These are phyloP conservation scores for Yponomeuta plumbellus DNA, from an alignment of 2,888 invertebrate species.

Conservation along the genomic window DNA sequence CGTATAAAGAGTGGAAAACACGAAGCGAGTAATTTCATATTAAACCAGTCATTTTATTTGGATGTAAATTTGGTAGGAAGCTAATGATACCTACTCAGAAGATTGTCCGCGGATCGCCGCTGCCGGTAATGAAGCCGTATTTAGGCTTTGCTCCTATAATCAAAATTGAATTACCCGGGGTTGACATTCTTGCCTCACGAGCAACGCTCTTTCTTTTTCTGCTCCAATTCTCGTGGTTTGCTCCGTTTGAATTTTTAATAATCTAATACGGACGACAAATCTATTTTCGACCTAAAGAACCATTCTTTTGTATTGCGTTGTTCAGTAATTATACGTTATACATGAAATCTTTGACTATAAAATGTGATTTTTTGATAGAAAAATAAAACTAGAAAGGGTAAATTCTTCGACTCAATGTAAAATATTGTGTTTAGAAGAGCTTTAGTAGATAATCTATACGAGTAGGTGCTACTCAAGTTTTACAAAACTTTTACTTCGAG, in stretches of 20 bases:
- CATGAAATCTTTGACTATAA: neutral
- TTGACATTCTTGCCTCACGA: slow-evolving; percentile 68
- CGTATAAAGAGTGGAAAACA: slow-evolving; percentile 54
- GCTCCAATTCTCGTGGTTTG: slow-evolving; percentile 63
- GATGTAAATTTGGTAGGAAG: slow-evolving; percentile 58
- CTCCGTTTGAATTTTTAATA: slow-evolving; percentile 65
- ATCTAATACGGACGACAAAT: slow-evolving; percentile 21
- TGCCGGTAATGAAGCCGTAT: slow-evolving; percentile 67
- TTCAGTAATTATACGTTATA: slow-evolving; percentile 17
- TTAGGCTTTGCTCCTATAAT: slow-evolving; percentile 74
- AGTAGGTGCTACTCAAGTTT: neutral
- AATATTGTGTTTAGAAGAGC: neutral
- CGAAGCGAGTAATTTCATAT: slow-evolving; percentile 61
- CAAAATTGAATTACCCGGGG: slow-evolving; percentile 73
- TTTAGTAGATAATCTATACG: neutral
- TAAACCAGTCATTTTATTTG: slow-evolving; percentile 61
- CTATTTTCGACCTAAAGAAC: slow-evolving; percentile 12
- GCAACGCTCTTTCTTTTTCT: slow-evolving; percentile 61
- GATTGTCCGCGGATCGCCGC: slow-evolving; percentile 71
- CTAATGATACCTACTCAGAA: slow-evolving; percentile 71
- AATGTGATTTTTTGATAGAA: neutral
- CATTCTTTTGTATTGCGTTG: neutral
- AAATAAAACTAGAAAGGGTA: neutral
- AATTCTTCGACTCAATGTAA: too few species aligned
- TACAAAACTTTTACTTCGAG: neutral